Evolutionary conservation across 2,888 invertebrate genomes (phyloP), one percentile per base, ranked within the genome.

Genomic region (Sturmia bella): DNA sequence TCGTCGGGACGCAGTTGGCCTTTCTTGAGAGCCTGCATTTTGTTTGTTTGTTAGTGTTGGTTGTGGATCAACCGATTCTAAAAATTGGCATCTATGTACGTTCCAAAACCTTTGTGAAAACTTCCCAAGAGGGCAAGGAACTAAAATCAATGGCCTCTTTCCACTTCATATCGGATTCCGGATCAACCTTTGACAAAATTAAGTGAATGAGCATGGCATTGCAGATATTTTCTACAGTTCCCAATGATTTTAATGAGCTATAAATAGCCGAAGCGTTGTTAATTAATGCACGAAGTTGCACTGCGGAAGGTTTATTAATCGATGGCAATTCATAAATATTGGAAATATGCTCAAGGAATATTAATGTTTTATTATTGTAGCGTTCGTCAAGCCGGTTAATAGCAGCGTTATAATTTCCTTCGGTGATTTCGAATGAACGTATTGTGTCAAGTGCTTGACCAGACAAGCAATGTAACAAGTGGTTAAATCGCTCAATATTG

Each of bases 381-480:
- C 63, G 59, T 11, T 52, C 57, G 13, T 76, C 66, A 2, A 80
- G 45, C 4, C 61, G 39, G n/a, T 57, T 59, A 2, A 79, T 15
- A 5, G 73, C 73, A n/a, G 68, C 73, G 0, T 43, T 48, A 13
- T 80, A 76, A 13, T 80, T 76, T 57, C 75, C 64, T 5, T 17
- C 12, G 70, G 32, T 66, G 0, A 76, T 19, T 15, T 64, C 69
- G 17, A 80, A 80, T 7, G 61, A 57, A 24, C 61, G 61, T 21
- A 64, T 54, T 12, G 80, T 76, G 12, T 70, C 66, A 3, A 80
- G 37, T 2, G 70, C 80, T 72, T 76, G 64, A 0, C 66, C 81
- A 3, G 57, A 59, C 21, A 79, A 39, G 17, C 79, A 73, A 27
- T 27, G 27, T 27, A 27, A 27, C 3, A 32, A 7, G 7, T 32